Conservation (phyloP, 2,113 vertebrate genomes). For the Nannobrachium achirus region DNA sequence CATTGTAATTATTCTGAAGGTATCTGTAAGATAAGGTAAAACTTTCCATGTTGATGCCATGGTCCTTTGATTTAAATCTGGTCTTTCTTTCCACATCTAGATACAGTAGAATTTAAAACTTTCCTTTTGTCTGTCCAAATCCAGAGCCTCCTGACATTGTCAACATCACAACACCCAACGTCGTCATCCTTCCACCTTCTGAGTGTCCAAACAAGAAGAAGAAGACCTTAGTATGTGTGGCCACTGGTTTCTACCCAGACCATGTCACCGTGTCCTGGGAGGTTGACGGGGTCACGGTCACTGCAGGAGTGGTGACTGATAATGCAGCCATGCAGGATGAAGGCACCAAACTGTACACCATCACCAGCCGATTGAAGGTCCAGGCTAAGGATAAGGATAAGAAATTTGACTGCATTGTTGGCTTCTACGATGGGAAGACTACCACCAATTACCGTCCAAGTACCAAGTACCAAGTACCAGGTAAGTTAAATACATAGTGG, state of each 20-base stretch:
- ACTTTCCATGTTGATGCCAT: no score
- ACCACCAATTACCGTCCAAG: accelerated
- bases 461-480: background rate
- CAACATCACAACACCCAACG: slow-evolving; percentile 18
- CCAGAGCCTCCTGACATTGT: accelerated
- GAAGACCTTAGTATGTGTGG: slow-evolving; percentile 88
- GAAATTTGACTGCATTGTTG: slow-evolving; percentile 76
- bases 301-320: slow-evolving; percentile 75
- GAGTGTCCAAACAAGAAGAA: slow-evolving; percentile 66
- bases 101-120: no score
- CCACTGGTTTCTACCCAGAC: slow-evolving; percentile 86
- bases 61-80: no score
- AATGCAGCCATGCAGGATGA: accelerated
- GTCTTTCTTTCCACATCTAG: no score
- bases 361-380: slow-evolving; percentile 87
- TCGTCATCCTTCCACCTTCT: slow-evolving; percentile 81
- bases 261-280: slow-evolving; percentile 84
- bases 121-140: slow-evolving; percentile 41
- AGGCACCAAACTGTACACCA: slow-evolving; percentile 46
- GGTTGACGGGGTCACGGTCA: slow-evolving; percentile 3
- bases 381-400: slow-evolving; percentile 66
- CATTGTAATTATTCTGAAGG: no score
- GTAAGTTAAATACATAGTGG: slow-evolving; percentile 23
- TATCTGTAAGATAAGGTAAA: no score
- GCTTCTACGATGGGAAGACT: slow-evolving; percentile 47